Percentiles rank a stretch among this genome's conserved stretches.
Conservation (phyloP, 2,113 vertebrate genomes). For the Hymenochirus boettgeri region DNA sequence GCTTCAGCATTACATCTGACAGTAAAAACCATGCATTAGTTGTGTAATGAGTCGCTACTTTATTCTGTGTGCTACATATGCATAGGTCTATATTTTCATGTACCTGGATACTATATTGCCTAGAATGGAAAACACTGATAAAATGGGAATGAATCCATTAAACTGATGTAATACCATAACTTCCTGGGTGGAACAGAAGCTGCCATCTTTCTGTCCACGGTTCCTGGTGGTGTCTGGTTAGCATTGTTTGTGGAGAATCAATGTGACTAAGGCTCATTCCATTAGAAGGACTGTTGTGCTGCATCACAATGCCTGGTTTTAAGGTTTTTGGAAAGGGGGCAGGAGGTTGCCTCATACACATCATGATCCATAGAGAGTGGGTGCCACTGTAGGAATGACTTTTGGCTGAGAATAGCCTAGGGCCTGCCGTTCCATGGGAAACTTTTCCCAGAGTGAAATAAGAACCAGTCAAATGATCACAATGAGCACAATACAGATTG, state of each 20-base stretch:
- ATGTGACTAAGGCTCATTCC: slow-evolving; percentile 19
- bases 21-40: too few relatives aligned
- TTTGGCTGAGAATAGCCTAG: slow-evolving; percentile 9
- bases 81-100: too few relatives aligned
- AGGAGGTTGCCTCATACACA: slow-evolving; percentile 25
- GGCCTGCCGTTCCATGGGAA: background rate
- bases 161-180: too few relatives aligned
- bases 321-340: slow-evolving; percentile 6
- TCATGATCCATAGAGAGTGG: background rate
- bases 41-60: too few relatives aligned
- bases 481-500: too few relatives aligned
- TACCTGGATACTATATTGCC: too few relatives aligned
- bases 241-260: slow-evolving; percentile 36
- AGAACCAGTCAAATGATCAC: slow-evolving; percentile 10
- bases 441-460: background rate
- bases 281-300: slow-evolving; percentile 31
- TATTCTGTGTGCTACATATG: too few relatives aligned
- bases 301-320: slow-evolving; percentile 35
- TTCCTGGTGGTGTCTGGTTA: slow-evolving; percentile 28
- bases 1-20: too few relatives aligned
- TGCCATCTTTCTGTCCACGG: background rate
- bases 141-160: too few relatives aligned
- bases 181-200: background rate
- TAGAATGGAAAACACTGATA: too few relatives aligned
- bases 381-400: background rate